Conservation (phyloP, 2,888 invertebrate genomes). For the Drosophila neonasuta region DNA sequence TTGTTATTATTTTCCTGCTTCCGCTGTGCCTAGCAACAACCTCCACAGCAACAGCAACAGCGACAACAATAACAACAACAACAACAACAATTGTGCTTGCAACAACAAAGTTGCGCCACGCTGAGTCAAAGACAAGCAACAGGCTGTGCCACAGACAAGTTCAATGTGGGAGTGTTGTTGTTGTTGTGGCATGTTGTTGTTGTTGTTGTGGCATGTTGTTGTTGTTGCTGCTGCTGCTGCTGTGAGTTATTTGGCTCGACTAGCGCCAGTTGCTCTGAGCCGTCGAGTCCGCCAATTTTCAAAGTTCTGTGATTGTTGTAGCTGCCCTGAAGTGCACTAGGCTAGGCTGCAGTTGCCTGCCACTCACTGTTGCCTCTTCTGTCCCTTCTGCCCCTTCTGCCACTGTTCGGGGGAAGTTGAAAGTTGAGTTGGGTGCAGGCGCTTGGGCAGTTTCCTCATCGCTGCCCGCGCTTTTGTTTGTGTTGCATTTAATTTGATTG, state of each 20-base stretch:
- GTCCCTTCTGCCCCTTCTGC: slow-evolving; percentile 22
- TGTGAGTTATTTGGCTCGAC: slow-evolving; percentile 45
- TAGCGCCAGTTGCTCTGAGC: slow-evolving; percentile 43
- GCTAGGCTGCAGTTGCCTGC: slow-evolving; percentile 15
- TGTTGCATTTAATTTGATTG: slow-evolving; percentile 76
- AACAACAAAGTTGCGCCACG: slow-evolving; percentile 65
- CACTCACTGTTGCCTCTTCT: slow-evolving; percentile 24
- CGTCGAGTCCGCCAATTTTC: slow-evolving; percentile 44
- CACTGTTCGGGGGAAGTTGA: slow-evolving; percentile 37
- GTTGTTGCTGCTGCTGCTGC: slow-evolving; percentile 18
- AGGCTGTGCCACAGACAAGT: slow-evolving; percentile 66
- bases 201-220: slow-evolving; percentile 9
- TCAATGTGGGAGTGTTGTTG: slow-evolving; percentile 45
- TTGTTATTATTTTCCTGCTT: slow-evolving; percentile 70
- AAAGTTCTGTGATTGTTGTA: slow-evolving; percentile 53
- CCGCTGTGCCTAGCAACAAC: slow-evolving; percentile 62
- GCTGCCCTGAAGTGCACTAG: slow-evolving; percentile 33
- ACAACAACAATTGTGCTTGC: slow-evolving; percentile 26
- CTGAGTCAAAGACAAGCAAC: slow-evolving; percentile 66
- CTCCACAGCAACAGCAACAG: slow-evolving; percentile 32
- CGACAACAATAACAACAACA: slow-evolving; percentile 34
- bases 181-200: slow-evolving; percentile 9
- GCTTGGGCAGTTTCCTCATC: slow-evolving; percentile 53
- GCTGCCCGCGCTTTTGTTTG: slow-evolving; percentile 49
- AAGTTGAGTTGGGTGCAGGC: slow-evolving; percentile 40